A percentile compares a stretch with the other conserved stretches of the same genome.
Conservation (phyloP, 2,113 vertebrate genomes). For the Pleuronectes platessa region DNA sequence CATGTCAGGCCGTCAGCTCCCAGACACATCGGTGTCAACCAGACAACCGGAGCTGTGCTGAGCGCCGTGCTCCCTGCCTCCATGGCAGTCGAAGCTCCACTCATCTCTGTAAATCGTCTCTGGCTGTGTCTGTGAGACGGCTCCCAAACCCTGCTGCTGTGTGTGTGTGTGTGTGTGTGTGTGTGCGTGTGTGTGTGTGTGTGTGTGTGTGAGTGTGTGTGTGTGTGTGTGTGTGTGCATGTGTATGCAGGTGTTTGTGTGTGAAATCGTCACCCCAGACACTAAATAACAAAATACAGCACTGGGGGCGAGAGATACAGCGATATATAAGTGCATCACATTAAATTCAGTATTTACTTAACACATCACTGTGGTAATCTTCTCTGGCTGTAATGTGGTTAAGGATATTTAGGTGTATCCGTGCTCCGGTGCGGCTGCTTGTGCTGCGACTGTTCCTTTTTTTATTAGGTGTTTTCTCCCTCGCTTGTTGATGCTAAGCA, state of each 20-base stretch:
- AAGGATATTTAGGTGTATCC: slow-evolving; percentile 72
- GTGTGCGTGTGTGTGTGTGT: neutral
- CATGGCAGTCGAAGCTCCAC: slow-evolving; percentile 49
- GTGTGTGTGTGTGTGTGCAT: neutral
- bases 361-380: slow-evolving; percentile 68
- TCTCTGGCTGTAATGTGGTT: slow-evolving; percentile 73
- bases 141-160: slow-evolving; percentile 38
- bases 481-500: slow-evolving; percentile 63
- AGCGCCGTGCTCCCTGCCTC: slow-evolving; percentile 56
- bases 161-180: neutral
- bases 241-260: neutral
- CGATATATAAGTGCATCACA: slow-evolving; percentile 64
- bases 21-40: slow-evolving; percentile 74
- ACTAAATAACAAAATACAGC: slow-evolving; percentile 68
- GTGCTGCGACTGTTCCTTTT: slow-evolving; percentile 46
- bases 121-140: slow-evolving; percentile 63
- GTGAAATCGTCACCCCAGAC: slow-evolving; percentile 36
- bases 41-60: slow-evolving; percentile 54
- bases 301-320: slow-evolving; percentile 53
- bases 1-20: slow-evolving; percentile 69
- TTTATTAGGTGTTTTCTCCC: slow-evolving; percentile 63
- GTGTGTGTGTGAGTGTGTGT: slow-evolving; percentile 5
- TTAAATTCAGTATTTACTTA: slow-evolving; percentile 72
- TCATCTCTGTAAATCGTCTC: slow-evolving; percentile 70
- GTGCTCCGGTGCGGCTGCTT: slow-evolving; percentile 51